A percentile compares a stretch with the other conserved stretches of the same genome.
Evolutionary conservation across 1,140 invertebrate species (phyloP).

Genomic region (Drepana arcuata): DNA sequence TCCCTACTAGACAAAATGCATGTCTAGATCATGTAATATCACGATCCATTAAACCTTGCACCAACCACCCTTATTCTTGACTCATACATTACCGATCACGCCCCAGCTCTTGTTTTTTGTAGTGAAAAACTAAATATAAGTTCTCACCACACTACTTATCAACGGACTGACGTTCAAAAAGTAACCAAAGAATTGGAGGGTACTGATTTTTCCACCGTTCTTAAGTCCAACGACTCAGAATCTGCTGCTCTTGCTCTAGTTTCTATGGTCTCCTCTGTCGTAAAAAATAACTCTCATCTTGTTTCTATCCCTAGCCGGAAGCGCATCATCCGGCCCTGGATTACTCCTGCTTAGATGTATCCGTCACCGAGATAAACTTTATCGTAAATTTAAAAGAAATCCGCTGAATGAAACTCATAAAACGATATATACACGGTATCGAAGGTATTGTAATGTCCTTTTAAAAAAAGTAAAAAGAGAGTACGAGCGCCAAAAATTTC

Average conservation of each 20-base stretch:
- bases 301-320: too few species aligned
- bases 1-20: not conserved
- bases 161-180: not conserved
- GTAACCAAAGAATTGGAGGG: too few species aligned
- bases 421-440: slow-evolving; percentile 6
- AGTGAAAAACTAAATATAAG: not conserved
- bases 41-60: not conserved
- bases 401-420: slow-evolving; percentile 1
- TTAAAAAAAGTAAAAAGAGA: slow-evolving; percentile 3
- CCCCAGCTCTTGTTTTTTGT: not conserved
- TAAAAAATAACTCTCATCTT: not conserved
- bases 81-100: not conserved
- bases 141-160: not conserved
- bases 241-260: not conserved
- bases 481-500: not conserved
- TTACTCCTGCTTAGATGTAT: slow-evolving; percentile 10
- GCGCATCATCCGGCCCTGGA: slow-evolving; percentile 4
- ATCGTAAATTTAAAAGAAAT: slow-evolving; percentile 5
- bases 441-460: slow-evolving; percentile 7
- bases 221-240: too few species aligned
- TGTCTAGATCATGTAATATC: not conserved
- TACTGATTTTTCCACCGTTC: too few species aligned
- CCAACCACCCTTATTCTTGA: not conserved
- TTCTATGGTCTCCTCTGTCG: not conserved
- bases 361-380: slow-evolving; percentile 8